Evolutionary conservation across 2,888 invertebrate species (phyloP).

Genomic region (Cephus runcator): DNA sequence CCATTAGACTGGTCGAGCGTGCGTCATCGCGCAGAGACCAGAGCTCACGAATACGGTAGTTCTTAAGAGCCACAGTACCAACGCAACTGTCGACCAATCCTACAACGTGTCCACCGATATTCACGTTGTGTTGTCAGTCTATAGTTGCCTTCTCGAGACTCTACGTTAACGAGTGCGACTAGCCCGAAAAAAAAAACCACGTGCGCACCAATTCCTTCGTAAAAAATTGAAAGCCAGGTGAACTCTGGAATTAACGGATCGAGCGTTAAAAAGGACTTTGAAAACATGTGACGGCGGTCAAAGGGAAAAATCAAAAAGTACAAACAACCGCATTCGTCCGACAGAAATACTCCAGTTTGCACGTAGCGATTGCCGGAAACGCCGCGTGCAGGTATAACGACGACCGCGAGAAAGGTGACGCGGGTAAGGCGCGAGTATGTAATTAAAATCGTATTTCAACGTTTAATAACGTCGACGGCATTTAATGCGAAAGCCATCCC

Average conservation of each 20-base stretch:
- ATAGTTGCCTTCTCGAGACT: too few relatives aligned
- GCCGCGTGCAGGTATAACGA: neutral
- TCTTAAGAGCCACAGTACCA: neutral
- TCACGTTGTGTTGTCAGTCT: too few relatives aligned
- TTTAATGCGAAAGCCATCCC: constrained; percentile 2
- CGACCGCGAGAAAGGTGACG: neutral
- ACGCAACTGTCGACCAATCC: too few relatives aligned
- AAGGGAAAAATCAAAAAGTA: too few relatives aligned
- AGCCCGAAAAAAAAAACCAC: neutral
- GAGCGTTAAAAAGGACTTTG: neutral
- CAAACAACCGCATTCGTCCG: too few relatives aligned
- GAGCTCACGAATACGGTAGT: neutral
- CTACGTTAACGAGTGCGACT: too few relatives aligned
- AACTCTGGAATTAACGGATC: accelerated
- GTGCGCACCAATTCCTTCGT: neutral
- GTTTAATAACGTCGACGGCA: constrained; percentile 9
- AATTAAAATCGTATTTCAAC: constrained; percentile 9
- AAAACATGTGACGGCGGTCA: neutral
- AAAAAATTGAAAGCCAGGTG: neutral
- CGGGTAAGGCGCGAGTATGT: neutral
- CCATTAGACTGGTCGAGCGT: neutral
- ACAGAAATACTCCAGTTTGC: neutral
- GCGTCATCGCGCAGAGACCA: neutral
- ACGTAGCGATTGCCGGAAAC: neutral
- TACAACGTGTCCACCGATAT: too few relatives aligned